phyloP scores from a whole-genome alignment of 2,888 invertebrate genomes.

The Drosophila multiciliata region DNA sequence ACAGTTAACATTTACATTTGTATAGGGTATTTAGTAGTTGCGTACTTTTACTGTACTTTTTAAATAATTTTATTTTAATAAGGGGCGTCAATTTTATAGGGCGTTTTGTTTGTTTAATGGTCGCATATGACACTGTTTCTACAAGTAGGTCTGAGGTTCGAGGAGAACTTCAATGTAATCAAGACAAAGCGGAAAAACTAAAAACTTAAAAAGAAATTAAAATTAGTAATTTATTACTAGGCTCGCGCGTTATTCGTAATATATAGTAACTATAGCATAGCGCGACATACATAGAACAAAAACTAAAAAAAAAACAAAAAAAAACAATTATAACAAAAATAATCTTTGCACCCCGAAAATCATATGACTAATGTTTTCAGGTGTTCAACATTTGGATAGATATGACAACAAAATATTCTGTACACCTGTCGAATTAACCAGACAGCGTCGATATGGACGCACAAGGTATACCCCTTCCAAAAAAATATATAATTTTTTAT shows the following conservation, averaged over 20 bases:
- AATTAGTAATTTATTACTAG: neutral
- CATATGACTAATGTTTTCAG: constrained; percentile 57
- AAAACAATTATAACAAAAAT: constrained; percentile 22
- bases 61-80: constrained; percentile 16
- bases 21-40: constrained; percentile 12
- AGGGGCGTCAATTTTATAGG: constrained; percentile 49
- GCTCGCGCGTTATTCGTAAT: constrained; percentile 4
- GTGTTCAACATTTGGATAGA: constrained; percentile 39
- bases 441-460: constrained; percentile 33
- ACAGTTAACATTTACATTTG: neutral
- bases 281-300: constrained; percentile 36
- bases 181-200: constrained; percentile 1
- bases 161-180: constrained; percentile 2
- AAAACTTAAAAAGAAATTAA: constrained; percentile 14
- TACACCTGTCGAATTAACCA: constrained; percentile 56
- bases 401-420: constrained; percentile 42
- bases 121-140: constrained; percentile 16
- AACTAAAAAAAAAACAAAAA: neutral
- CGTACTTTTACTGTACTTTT: neutral
- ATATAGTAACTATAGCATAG: neutral
- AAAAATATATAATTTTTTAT: neutral
- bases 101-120: constrained; percentile 47
- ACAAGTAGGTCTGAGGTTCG: neutral
- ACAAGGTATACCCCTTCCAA: constrained; percentile 3
- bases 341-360: constrained; percentile 50